These are phyloP conservation scores for Steinernema scapterisci DNA, from an alignment of 2,888 invertebrate genomes.

Conservation along the genomic window DNA sequence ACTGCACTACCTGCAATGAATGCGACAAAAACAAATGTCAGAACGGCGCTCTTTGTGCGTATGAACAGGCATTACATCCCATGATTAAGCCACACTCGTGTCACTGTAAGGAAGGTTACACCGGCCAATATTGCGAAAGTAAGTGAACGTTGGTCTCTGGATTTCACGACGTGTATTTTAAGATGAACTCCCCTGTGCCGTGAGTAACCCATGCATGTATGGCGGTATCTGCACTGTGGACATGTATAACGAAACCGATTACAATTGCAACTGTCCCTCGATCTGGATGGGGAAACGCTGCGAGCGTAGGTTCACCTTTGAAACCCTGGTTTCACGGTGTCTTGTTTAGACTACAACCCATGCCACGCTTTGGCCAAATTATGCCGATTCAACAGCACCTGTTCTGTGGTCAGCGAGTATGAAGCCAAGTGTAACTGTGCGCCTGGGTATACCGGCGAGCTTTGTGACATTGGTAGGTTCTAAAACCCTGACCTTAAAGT, in stretches of 20 bases:
- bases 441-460: not conserved
- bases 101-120: not conserved
- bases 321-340: too few relatives aligned
- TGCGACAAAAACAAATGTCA: not conserved
- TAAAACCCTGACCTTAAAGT: too few relatives aligned
- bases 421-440: not conserved
- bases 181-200: not conserved
- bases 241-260: not conserved
- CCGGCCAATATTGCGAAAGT: slow-evolving; percentile 27
- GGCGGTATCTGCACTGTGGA: not conserved
- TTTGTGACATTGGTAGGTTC: too few relatives aligned
- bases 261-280: not conserved
- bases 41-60: not conserved
- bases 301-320: not conserved
- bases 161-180: not conserved
- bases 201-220: not conserved
- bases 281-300: not conserved
- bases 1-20: too few relatives aligned
- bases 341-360: not conserved
- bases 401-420: not conserved
- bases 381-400: not conserved
- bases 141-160: not conserved
- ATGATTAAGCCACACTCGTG: not conserved
- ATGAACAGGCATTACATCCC: not conserved
- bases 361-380: not conserved